phyloP scores from a whole-genome alignment of 2,797 vertebrate genomes.

The Pangasius macronema region DNA sequence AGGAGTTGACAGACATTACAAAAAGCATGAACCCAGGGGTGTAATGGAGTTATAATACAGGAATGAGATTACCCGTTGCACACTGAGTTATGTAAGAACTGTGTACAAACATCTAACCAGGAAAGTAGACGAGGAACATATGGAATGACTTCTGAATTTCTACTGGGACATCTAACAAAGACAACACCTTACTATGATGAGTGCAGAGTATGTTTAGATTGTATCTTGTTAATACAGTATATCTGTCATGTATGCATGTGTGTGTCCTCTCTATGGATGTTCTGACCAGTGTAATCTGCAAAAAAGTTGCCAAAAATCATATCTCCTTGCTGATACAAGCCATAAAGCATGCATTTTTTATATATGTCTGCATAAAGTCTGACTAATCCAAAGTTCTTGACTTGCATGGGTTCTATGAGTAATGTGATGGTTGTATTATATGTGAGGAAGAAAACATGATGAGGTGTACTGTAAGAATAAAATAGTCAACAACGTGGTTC shows the following conservation, averaged over 20 bases:
- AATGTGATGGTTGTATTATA: background rate
- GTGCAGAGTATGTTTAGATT: constrained; percentile 7
- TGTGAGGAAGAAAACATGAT: background rate
- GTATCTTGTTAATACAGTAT: constrained; percentile 13
- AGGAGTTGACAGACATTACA: constrained; percentile 61
- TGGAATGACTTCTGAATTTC: background rate
- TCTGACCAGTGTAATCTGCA: background rate
- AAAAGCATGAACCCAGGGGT: constrained; percentile 64
- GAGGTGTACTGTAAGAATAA: background rate
- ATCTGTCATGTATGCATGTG: background rate
- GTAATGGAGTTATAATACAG: constrained; percentile 56
- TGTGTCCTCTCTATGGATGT: background rate
- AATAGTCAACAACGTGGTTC: background rate
- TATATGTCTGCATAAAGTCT: background rate
- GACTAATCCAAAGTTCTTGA: background rate
- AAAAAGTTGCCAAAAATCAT: background rate
- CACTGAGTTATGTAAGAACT: constrained; percentile 38
- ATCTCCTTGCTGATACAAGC: background rate
- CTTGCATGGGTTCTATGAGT: background rate
- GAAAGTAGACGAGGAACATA: background rate
- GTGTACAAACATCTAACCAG: constrained; percentile 21
- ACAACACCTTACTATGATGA: background rate
- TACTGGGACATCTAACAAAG: background rate
- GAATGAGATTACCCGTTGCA: constrained; percentile 39
- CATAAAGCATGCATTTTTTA: background rate